Evolutionary conservation across 2,888 invertebrate genomes (phyloP), one percentile per base, ranked within the genome.

Genomic region (Tiliacea citrago): DNA sequence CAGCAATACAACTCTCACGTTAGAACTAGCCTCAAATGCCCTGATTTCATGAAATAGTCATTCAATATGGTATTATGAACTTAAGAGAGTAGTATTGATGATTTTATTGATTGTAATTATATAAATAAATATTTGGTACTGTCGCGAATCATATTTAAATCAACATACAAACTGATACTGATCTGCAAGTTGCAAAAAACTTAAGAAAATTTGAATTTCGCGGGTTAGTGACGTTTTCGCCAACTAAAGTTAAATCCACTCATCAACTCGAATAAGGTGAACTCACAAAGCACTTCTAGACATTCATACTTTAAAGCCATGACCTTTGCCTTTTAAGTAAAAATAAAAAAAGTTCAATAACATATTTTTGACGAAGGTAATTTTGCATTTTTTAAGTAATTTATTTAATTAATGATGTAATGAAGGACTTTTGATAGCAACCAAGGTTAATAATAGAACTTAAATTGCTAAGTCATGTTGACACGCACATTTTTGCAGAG

Each of bases 381-480:
- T 24, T 29, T 18, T 10, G 10, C 7, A 53, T 29, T 10, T 49
- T 57, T 9, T 13, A 29, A 0, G n/a, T 24, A 13, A 13, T 79
- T 24, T 53, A 55, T 21, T 13, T 35, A 2, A 49, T 18, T 55
- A 5, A 13, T 58, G 16, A n/a, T 42, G 4, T 60, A 13, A 18
- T 8, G 12, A 60, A 63, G 9, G 9, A 57, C 7, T 39, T 39
- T 42, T 60, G 57, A 62, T 65, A 65, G 16, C 16, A 42, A 42
- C 29, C 53, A 82, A 78, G 67, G 77, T 73, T 39, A 73, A 5
- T 55, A 39, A 13, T 5, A 69, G n/a, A 49, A 55, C 24, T 10
- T 58, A 72, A 49, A 24, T 21, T 70, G 83, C 74, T 24, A 39
- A 73, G 79, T 83, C 79, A 83, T 72, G 45, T 16, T 51, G 39